These are phyloP conservation scores for Malthinus flaveolus DNA, from an alignment of 2,888 invertebrate species.

Conservation along the genomic window DNA sequence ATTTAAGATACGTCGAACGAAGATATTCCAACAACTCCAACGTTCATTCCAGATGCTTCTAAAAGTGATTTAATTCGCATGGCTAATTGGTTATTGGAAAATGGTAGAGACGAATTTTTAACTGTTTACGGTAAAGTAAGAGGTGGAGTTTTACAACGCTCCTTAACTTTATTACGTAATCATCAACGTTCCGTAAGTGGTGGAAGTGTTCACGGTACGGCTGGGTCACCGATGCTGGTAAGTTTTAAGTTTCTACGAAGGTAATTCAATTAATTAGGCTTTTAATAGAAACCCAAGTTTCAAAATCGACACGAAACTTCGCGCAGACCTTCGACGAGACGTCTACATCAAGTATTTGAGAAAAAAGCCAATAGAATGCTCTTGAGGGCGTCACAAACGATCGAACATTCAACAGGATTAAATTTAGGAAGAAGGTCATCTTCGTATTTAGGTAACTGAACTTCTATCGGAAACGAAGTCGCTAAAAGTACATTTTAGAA, in stretches of 20 bases:
- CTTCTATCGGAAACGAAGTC: background rate
- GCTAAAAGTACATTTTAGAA: slow-evolving; percentile 35
- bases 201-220: slow-evolving; percentile 67
- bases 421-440: slow-evolving; percentile 70
- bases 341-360: slow-evolving; percentile 82
- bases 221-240: slow-evolving; percentile 63
- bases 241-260: background rate
- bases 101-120: slow-evolving; percentile 72
- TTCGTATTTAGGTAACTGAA: slow-evolving; percentile 48
- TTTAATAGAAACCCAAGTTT: slow-evolving; percentile 67
- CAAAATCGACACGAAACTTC: slow-evolving; percentile 73
- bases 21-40: slow-evolving; percentile 63
- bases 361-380: slow-evolving; percentile 83
- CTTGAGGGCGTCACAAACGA: slow-evolving; percentile 79
- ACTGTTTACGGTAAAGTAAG: slow-evolving; percentile 76
- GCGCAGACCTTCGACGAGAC: slow-evolving; percentile 77
- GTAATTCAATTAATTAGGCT: slow-evolving; percentile 7
- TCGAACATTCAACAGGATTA: slow-evolving; percentile 80
- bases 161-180: slow-evolving; percentile 76
- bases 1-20: slow-evolving; percentile 49
- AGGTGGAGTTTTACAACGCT: slow-evolving; percentile 74
- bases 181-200: slow-evolving; percentile 79
- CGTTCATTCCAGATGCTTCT: slow-evolving; percentile 71
- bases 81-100: slow-evolving; percentile 83
- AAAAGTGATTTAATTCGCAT: slow-evolving; percentile 75